Percentiles rank a stretch among this genome's conserved stretches.
phyloP scores from a whole-genome alignment of 2,113 vertebrate genomes.

The Brachypodius melanocephalos region DNA sequence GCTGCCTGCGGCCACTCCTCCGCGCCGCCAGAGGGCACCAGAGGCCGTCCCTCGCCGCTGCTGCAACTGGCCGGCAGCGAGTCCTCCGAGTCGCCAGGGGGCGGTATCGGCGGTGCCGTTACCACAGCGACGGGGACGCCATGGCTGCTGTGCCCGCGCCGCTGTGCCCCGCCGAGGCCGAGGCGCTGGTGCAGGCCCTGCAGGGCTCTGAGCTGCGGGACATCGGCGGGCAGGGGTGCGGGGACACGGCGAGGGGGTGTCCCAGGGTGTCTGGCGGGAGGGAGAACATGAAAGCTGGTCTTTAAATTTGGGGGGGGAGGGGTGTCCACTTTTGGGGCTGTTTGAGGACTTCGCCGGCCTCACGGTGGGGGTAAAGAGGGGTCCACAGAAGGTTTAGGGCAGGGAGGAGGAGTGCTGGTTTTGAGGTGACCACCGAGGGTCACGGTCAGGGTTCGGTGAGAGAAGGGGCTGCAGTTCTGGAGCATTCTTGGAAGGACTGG shows the following conservation, averaged over 20 bases:
- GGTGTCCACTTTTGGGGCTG: fast-evolving
- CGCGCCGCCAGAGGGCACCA: not conserved
- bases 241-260: not conserved
- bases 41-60: fast-evolving
- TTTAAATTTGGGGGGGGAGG: too few relatives aligned
- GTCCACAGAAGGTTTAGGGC: not conserved
- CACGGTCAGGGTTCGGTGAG: too few relatives aligned
- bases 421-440: too few relatives aligned
- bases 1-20: not conserved
- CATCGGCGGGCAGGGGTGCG: slow-evolving; percentile 66
- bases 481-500: not conserved
- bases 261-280: too few relatives aligned
- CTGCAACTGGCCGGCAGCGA: not conserved
- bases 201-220: slow-evolving; percentile 76
- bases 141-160: slow-evolving; percentile 1
- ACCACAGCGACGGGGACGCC: slow-evolving; percentile 12
- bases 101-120: not conserved
- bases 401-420: not conserved
- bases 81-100: not conserved
- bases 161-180: slow-evolving; percentile 77
- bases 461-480: not conserved
- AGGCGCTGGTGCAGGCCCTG: slow-evolving; percentile 76
- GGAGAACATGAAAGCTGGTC: not conserved
- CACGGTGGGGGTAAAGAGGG: not conserved
- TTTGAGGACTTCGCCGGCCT: too few relatives aligned